These are phyloP conservation scores for Drosophila yooni DNA, from an alignment of 2,888 invertebrate genomes.

Conservation along the genomic window DNA sequence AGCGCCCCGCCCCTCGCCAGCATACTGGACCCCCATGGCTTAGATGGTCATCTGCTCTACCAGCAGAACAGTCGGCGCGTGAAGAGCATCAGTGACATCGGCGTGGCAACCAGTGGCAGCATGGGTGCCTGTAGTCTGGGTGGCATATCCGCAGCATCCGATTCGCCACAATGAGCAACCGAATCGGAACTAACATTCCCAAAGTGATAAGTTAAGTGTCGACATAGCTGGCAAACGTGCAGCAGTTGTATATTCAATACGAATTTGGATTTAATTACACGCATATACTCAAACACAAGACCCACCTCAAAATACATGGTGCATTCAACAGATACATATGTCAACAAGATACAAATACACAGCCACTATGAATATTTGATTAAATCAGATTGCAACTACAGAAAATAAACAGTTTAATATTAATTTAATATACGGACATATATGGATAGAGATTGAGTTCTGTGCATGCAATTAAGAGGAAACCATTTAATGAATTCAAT, in stretches of 20 bases:
- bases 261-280: slow-evolving; percentile 36
- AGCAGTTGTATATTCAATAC: slow-evolving; percentile 31
- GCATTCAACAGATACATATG: slow-evolving; percentile 56
- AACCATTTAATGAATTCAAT: slow-evolving; percentile 48
- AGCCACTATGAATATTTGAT: slow-evolving; percentile 50
- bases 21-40: slow-evolving; percentile 60
- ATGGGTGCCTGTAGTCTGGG: slow-evolving; percentile 68
- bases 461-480: slow-evolving; percentile 27
- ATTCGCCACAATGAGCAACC: slow-evolving; percentile 79
- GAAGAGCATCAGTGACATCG: slow-evolving; percentile 85
- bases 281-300: slow-evolving; percentile 45
- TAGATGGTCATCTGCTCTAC: slow-evolving; percentile 80
- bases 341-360: slow-evolving; percentile 33
- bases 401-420: slow-evolving; percentile 14
- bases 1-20: slow-evolving; percentile 83
- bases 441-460: slow-evolving; percentile 40
- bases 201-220: slow-evolving; percentile 50
- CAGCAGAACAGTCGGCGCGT: slow-evolving; percentile 84
- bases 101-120: slow-evolving; percentile 77
- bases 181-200: slow-evolving; percentile 37
- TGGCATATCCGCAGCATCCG: slow-evolving; percentile 76
- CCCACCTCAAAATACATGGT: slow-evolving; percentile 60
- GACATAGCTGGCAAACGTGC: slow-evolving; percentile 26
- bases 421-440: slow-evolving; percentile 11
- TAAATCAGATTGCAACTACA: slow-evolving; percentile 50